A percentile compares a stretch with the other conserved stretches of the same genome.
phyloP scores from a whole-genome alignment of 2,888 invertebrate species.

The Brachypterus glaber region DNA sequence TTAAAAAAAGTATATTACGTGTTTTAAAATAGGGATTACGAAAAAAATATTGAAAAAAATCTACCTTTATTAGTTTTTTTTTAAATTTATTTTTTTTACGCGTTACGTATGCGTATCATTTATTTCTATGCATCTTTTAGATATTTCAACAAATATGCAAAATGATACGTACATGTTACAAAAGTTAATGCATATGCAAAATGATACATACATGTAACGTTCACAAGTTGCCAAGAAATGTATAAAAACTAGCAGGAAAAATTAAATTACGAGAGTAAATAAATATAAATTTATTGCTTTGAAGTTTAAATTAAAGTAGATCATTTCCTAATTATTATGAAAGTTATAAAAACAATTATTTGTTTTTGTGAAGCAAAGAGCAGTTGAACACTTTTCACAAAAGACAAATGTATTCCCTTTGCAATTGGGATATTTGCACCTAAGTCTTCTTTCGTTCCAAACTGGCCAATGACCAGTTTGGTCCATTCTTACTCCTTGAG shows the following conservation, averaged over 20 bases:
- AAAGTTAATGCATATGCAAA: not conserved
- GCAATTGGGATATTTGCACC: constrained; percentile 13
- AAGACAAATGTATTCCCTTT: constrained; percentile 8
- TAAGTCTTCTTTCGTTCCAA: not conserved
- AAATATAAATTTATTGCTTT: not conserved
- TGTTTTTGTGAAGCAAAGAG: constrained; percentile 13
- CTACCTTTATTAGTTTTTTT: not conserved
- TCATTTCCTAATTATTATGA: not conserved
- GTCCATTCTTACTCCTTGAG: constrained; percentile 5
- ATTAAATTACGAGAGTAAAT: not conserved
- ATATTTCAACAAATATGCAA: not conserved
- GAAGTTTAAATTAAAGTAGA: too few species aligned
- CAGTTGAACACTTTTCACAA: constrained; percentile 9
- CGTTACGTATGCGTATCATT: too few species aligned
- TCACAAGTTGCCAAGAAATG: not conserved
- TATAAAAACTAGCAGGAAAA: not conserved
- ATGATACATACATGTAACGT: not conserved
- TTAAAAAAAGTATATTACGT: not conserved
- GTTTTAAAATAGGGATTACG: not conserved
- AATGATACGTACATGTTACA: not conserved
- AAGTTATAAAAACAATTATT: constrained; percentile 15
- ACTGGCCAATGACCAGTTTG: constrained; percentile 8
- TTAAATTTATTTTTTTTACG: not conserved
- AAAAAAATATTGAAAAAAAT: not conserved
- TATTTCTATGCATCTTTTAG: too few species aligned